A percentile compares a stretch with the other conserved stretches of the same genome.
phyloP scores from a whole-genome alignment of 2,113 vertebrate genomes.

The Nanorana parkeri region DNA sequence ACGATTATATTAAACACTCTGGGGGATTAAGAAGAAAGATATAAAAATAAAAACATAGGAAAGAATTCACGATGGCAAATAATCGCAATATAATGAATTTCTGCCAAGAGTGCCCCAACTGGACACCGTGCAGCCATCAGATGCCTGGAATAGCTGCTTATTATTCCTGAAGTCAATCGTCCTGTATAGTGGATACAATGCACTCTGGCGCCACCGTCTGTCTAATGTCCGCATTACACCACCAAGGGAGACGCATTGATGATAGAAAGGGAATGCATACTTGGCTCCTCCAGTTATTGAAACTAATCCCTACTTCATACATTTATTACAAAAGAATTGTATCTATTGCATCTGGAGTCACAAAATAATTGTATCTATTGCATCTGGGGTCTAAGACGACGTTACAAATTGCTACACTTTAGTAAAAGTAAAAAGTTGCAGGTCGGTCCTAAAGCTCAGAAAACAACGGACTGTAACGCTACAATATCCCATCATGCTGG shows the following conservation, averaged over 20 bases:
- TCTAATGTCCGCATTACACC: neutral
- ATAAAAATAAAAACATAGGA: conserved; percentile 28
- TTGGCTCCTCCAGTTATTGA: too few relatives aligned
- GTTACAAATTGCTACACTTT: too few relatives aligned
- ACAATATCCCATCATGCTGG: neutral
- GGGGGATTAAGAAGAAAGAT: conserved; percentile 21
- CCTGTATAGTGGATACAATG: neutral
- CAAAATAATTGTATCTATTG: too few relatives aligned
- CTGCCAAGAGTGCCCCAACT: neutral
- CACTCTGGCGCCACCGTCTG: conserved; percentile 44
- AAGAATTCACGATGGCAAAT: conserved; percentile 16
- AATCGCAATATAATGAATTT: neutral
- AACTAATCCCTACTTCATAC: too few relatives aligned
- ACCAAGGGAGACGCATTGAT: too few relatives aligned
- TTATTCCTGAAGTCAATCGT: neutral
- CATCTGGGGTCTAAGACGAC: too few relatives aligned
- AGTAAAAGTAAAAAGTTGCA: too few relatives aligned
- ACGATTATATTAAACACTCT: conserved; percentile 36
- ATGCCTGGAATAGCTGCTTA: neutral
- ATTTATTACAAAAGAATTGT: too few relatives aligned
- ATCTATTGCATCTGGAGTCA: too few relatives aligned
- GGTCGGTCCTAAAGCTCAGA: too few relatives aligned
- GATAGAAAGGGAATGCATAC: too few relatives aligned
- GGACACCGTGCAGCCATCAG: neutral
- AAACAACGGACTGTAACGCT: neutral